Evolutionary conservation across 2,888 invertebrate genomes (phyloP), one percentile per base, ranked within the genome.

Genomic region (Hydroisotoma schaefferi): DNA sequence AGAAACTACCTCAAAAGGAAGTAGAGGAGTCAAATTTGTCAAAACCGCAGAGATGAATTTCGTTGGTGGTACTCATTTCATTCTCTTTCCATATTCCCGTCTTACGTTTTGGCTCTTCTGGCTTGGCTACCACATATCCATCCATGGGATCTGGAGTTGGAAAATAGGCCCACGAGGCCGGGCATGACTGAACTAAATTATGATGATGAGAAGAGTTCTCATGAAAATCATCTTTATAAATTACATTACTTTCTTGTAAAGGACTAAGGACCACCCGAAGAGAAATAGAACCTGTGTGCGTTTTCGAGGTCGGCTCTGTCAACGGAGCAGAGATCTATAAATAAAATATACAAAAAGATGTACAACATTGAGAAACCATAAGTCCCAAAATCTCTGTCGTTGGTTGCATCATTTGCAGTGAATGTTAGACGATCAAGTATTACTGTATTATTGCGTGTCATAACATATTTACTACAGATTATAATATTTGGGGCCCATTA

Each of bases 21-120:
- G 20, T 15, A 40, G n/a, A 20, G 40, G 40, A 40, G 40, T 40
- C 40, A 40, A 40, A 40, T 40, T 40, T 40, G 40, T 40, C 40
- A 5, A 40, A 40, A 40, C 40, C 40, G 40, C 40, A 40, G 40
- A 40, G 20, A 15, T 18, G 40, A 40, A 40, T 15, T 40, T 20
- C 15, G 20, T 20, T 40, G n/a, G 5, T 20, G 40, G 15, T 20
- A 8, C 20, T 20, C 40, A 15, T 40, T 15, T 15, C 40, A 18
- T 4, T 33, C 33, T 33, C 33, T 33, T 15, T 33, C 33, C 15
- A 15, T 5, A 40, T 5, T n/a, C n/a, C n/a, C n/a, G n/a, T n/a
- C 8, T 40, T 4, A 15, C 3, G 20, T 40, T 40, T 20, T 40
- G 40, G n/a, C n/a, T n/a, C n/a, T n/a, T n/a, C n/a, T n/a, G n/a